Conservation (phyloP, 2,797 vertebrate genomes). For the Sylvilagus floridanus region DNA sequence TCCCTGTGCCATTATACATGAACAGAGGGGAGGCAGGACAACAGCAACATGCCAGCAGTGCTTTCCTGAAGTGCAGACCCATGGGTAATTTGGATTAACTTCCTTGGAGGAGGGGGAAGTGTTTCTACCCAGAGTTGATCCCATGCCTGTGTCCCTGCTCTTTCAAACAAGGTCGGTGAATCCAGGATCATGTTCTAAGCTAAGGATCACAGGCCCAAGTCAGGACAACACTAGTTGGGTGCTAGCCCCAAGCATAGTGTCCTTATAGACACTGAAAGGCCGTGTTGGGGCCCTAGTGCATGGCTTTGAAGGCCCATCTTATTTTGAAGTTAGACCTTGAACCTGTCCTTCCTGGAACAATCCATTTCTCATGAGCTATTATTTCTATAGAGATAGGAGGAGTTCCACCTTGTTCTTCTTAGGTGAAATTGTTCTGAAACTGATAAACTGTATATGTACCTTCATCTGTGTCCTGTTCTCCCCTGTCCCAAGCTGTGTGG, state of each 20-base stretch:
- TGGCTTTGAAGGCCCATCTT: neutral
- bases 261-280: neutral
- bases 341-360: slow-evolving; percentile 1
- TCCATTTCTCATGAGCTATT: slow-evolving; percentile 49
- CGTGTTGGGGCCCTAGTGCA: neutral
- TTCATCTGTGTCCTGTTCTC: slow-evolving; percentile 53
- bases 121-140: neutral
- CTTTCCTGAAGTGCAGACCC: neutral
- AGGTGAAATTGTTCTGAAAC: slow-evolving; percentile 75
- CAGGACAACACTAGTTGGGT: neutral
- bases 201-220: neutral
- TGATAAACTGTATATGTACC: slow-evolving; percentile 72
- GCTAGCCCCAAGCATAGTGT: neutral
- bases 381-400: slow-evolving; percentile 75
- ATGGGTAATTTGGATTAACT: neutral
- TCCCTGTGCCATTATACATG: neutral
- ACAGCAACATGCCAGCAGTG: neutral
- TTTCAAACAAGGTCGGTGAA: neutral
- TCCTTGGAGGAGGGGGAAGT: neutral
- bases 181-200: neutral
- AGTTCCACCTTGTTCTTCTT: slow-evolving; percentile 72
- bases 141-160: neutral
- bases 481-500: neutral
- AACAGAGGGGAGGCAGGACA: neutral
- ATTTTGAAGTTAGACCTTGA: neutral